Evolutionary conservation across 1,140 invertebrate genomes (phyloP).

Genomic region (Micrasema longulum): DNA sequence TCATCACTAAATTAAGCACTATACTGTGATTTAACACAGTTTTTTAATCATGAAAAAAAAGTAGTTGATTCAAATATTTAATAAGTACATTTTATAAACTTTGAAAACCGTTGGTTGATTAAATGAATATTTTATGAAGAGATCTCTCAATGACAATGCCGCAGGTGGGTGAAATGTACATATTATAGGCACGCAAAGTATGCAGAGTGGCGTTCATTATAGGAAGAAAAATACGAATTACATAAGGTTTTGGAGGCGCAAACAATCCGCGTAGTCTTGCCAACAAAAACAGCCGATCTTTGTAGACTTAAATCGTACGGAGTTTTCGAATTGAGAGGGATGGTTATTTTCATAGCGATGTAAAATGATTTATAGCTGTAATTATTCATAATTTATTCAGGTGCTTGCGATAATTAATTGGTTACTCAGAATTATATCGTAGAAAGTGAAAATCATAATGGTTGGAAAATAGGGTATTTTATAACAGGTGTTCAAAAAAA

Average conservation of each 20-base stretch:
- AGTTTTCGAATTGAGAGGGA: neutral
- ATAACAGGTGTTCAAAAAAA: too few species aligned
- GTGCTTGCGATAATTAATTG: too few species aligned
- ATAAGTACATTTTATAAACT: neutral
- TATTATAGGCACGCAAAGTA: slow-evolving; percentile 17
- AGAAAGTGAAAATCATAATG: too few species aligned
- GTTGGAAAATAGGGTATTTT: too few species aligned
- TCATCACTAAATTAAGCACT: neutral
- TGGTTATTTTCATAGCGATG: too few species aligned
- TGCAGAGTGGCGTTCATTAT: slow-evolving; percentile 14
- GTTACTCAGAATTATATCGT: too few species aligned
- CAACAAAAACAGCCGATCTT: neutral
- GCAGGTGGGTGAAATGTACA: slow-evolving; percentile 29
- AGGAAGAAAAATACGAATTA: slow-evolving; percentile 1
- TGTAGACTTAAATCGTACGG: neutral
- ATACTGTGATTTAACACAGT: neutral
- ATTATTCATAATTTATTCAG: too few species aligned
- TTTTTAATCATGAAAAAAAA: neutral
- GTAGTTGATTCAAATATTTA: neutral
- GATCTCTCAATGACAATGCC: slow-evolving; percentile 26
- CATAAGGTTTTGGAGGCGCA: neutral
- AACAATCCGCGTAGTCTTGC: neutral
- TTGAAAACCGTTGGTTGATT: neutral
- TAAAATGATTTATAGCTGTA: too few species aligned
- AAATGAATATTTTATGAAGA: slow-evolving; percentile 28